These are phyloP conservation scores for Drosophila gunungcola DNA, from an alignment of 1,140 invertebrate genomes.

Conservation along the genomic window DNA sequence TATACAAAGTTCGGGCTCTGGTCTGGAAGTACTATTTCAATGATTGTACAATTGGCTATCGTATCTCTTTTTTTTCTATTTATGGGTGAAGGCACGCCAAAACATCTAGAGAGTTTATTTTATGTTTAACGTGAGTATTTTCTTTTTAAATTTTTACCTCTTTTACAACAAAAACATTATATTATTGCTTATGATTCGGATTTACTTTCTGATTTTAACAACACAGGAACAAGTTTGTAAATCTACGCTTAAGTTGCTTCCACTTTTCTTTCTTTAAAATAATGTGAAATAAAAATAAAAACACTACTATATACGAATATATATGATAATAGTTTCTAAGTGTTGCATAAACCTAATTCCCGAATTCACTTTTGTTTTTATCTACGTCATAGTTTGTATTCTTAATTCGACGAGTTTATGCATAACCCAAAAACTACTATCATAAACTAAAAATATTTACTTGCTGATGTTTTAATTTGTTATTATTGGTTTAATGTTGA, in stretches of 20 bases:
- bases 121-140: conserved; percentile 29
- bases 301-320: conserved; percentile 5
- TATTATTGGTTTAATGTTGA: conserved; percentile 79
- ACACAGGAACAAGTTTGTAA: conserved; percentile 80
- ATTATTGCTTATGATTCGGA: conserved; percentile 47
- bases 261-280: conserved; percentile 22
- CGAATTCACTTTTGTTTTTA: conserved; percentile 11
- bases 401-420: conserved; percentile 1
- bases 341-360: conserved; percentile 17
- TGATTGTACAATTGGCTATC: conserved; percentile 51
- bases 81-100: conserved; percentile 33
- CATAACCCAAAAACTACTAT: conserved; percentile 4
- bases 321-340: conserved; percentile 10
- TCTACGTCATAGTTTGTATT: not conserved
- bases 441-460: conserved; percentile 56
- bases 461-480: conserved; percentile 43
- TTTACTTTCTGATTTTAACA: conserved; percentile 65
- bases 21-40: conserved; percentile 44
- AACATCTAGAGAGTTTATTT: conserved; percentile 19
- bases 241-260: conserved; percentile 45
- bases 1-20: conserved; percentile 1
- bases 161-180: conserved; percentile 4
- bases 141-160: conserved; percentile 1
- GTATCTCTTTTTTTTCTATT: conserved; percentile 17
- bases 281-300: conserved; percentile 37